Percentiles rank a stretch among this genome's conserved stretches.
These are phyloP conservation scores for Odontamblyopus lacepedii DNA, from an alignment of 2,797 vertebrate species.

Conservation along the genomic window DNA sequence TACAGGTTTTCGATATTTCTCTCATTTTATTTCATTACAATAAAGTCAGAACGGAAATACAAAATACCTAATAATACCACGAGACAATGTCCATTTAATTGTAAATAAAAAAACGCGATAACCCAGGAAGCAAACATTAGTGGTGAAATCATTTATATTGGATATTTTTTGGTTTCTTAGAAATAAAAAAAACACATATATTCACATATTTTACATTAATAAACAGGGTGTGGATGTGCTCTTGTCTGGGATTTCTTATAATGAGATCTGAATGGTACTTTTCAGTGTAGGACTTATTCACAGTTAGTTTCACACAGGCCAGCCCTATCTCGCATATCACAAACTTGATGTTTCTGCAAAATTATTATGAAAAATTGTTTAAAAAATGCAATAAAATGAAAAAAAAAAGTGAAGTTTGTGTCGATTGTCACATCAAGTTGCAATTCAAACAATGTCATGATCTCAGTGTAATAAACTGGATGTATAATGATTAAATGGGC, in stretches of 20 bases:
- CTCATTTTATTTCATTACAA: constrained; percentile 60
- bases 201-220: constrained; percentile 76
- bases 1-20: constrained; percentile 41
- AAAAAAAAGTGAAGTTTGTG: neutral
- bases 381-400: neutral
- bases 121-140: constrained; percentile 39
- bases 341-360: neutral
- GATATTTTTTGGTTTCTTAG: constrained; percentile 68
- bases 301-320: constrained; percentile 45
- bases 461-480: neutral
- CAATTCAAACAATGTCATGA: neutral
- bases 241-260: constrained; percentile 32
- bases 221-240: constrained; percentile 48
- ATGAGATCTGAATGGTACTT: constrained; percentile 40
- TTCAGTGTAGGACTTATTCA: constrained; percentile 77
- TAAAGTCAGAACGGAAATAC: constrained; percentile 39
- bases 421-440: neutral
- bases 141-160: constrained; percentile 58
- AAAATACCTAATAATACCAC: constrained; percentile 51
- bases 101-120: constrained; percentile 13
- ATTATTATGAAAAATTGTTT: neutral
- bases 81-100: constrained; percentile 52
- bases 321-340: neutral
- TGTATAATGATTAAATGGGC: neutral
- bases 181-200: constrained; percentile 72